phyloP scores from a whole-genome alignment of 2,888 invertebrate species.

The Coecobrya sp. region DNA sequence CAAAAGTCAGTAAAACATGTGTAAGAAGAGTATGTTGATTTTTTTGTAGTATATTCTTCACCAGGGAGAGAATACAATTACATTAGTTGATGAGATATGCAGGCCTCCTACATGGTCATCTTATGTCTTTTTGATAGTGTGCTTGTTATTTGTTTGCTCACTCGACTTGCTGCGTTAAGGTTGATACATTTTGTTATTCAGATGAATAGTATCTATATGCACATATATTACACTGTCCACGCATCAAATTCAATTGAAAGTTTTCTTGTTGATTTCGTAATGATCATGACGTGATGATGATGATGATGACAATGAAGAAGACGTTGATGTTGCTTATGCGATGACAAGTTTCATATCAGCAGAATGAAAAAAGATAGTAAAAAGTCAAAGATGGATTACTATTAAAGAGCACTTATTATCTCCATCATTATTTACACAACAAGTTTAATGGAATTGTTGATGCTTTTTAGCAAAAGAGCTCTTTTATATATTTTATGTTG shows the following conservation, averaged over 20 bases:
- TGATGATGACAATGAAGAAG: conserved; percentile 55
- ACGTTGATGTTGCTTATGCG: conserved; percentile 11
- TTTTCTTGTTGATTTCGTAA: conserved; percentile 37
- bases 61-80: conserved; percentile 7
- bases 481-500: conserved; percentile 12
- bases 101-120: conserved; percentile 77
- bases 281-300: conserved; percentile 40
- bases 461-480: conserved; percentile 41
- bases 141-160: conserved; percentile 78
- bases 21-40: conserved; percentile 49
- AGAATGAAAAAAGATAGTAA: conserved; percentile 19
- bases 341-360: conserved; percentile 63
- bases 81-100: conserved; percentile 53
- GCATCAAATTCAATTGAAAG: conserved; percentile 45
- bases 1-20: conserved; percentile 77
- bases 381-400: conserved; percentile 7
- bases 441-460: conserved; percentile 60
- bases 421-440: conserved; percentile 54
- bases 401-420: conserved; percentile 45
- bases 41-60: conserved; percentile 16
- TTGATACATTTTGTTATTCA: conserved; percentile 26
- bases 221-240: conserved; percentile 11
- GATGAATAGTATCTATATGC: neutral
- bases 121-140: conserved; percentile 73
- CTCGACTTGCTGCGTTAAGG: conserved; percentile 38